phyloP scores from a whole-genome alignment of 2,797 vertebrate species.

The Telmatherina bonti region DNA sequence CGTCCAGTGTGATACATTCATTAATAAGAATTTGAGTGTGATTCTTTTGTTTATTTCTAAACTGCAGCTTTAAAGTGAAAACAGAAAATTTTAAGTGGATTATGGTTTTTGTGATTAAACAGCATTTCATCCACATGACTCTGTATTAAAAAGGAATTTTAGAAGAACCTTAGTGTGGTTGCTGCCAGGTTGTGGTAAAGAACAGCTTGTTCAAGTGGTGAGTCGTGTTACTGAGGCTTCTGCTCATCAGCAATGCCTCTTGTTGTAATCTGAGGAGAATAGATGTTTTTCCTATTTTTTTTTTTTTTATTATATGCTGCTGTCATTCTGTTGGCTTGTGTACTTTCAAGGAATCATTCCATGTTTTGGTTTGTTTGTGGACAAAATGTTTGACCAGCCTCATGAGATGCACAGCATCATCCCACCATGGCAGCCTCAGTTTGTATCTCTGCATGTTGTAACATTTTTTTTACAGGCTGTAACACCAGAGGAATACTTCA shows the following conservation, averaged over 20 bases:
- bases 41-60: no score
- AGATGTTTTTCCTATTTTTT: background rate
- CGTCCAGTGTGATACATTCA: background rate
- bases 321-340: slow-evolving; percentile 1
- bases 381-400: background rate
- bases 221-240: slow-evolving; percentile 35
- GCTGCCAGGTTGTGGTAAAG: slow-evolving; percentile 46
- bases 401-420: slow-evolving; percentile 18
- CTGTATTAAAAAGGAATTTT: slow-evolving; percentile 24
- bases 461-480: slow-evolving; percentile 28
- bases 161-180: slow-evolving; percentile 22
- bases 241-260: slow-evolving; percentile 61
- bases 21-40: no score
- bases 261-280: slow-evolving; percentile 36
- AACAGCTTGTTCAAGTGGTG: slow-evolving; percentile 41
- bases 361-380: background rate
- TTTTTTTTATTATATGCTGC: background rate
- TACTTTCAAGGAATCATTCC: background rate
- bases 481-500: slow-evolving; percentile 25
- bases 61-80: no score
- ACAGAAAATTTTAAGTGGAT: no score
- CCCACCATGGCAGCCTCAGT: slow-evolving; percentile 35
- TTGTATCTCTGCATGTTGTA: slow-evolving; percentile 32
- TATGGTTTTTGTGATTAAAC: no score
- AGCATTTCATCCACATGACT: background rate